phyloP scores from a whole-genome alignment of 2,888 invertebrate genomes.

The Athripsodes cinereus region DNA sequence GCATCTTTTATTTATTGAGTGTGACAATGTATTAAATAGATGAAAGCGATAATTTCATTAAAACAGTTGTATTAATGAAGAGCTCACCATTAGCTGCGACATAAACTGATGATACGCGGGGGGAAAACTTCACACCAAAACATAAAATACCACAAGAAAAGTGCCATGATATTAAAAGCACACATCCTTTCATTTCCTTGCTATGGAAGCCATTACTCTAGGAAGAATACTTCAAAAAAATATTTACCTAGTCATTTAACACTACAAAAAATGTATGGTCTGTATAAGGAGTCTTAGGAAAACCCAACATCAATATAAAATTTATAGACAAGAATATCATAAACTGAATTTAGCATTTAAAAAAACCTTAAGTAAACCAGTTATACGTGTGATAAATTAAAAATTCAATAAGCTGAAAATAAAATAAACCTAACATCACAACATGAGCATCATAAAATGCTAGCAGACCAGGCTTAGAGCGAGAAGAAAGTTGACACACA shows the following conservation, averaged over 20 bases:
- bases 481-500: constrained; percentile 9
- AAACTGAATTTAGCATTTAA: constrained; percentile 19
- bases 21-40: too few species aligned
- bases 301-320: constrained; percentile 5
- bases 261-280: constrained; percentile 8
- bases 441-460: not conserved
- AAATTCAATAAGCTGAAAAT: constrained; percentile 11
- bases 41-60: not conserved
- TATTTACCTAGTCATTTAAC: constrained; percentile 11
- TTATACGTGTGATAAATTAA: constrained; percentile 20
- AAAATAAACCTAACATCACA: not conserved
- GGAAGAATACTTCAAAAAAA: constrained; percentile 6
- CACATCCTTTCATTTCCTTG: not conserved
- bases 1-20: too few species aligned
- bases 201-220: not conserved
- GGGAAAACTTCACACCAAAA: not conserved
- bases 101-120: not conserved
- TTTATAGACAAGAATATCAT: constrained; percentile 19
- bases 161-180: not conserved
- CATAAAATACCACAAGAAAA: not conserved
- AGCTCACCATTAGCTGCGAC: not conserved
- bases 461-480: constrained; percentile 10
- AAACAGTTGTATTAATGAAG: not conserved
- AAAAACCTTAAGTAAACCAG: constrained; percentile 15
- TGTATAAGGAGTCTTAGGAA: not conserved